These are phyloP conservation scores for Drosophila flavopinicola DNA, from an alignment of 2,888 invertebrate species.

Conservation along the genomic window DNA sequence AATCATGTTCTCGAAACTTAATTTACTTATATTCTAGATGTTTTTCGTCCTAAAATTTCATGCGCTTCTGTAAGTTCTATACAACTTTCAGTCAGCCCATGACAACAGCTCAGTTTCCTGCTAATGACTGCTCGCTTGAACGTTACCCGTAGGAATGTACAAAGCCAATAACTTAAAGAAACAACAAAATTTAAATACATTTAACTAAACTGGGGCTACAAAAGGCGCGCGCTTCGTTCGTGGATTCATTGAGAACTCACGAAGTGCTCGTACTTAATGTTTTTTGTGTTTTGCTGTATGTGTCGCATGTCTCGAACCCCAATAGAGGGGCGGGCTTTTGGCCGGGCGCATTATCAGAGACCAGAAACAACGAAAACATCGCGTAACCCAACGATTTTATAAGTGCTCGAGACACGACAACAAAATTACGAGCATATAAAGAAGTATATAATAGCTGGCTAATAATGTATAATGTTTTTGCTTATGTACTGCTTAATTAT, in stretches of 20 bases:
- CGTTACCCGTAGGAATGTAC: conserved; percentile 27
- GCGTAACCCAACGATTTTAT: conserved; percentile 72
- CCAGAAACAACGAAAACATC: conserved; percentile 49
- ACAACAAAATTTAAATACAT: background rate
- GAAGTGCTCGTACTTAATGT: conserved; percentile 31
- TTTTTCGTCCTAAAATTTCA: background rate
- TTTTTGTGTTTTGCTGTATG: conserved; percentile 3
- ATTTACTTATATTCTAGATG: background rate
- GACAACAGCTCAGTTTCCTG: conserved; percentile 7
- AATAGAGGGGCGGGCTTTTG: conserved; percentile 11
- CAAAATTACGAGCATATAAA: conserved; percentile 10
- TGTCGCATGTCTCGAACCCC: conserved; percentile 7
- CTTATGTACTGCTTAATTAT: conserved; percentile 33
- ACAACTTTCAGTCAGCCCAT: background rate
- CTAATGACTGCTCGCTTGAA: conserved; percentile 6
- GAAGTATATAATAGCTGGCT: conserved; percentile 14
- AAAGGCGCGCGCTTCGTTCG: conserved; percentile 20
- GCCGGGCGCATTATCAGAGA: conserved; percentile 32
- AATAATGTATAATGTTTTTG: conserved; percentile 3
- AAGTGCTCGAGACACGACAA: conserved; percentile 38
- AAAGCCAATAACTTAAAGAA: background rate
- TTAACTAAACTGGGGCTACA: conserved; percentile 21
- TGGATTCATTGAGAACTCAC: conserved; percentile 48
- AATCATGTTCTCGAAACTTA: no score
- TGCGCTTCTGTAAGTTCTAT: background rate